A percentile compares a stretch with the other conserved stretches of the same genome.
Conservation (phyloP, 2,888 invertebrate genomes). For the Coecobrya sp. region DNA sequence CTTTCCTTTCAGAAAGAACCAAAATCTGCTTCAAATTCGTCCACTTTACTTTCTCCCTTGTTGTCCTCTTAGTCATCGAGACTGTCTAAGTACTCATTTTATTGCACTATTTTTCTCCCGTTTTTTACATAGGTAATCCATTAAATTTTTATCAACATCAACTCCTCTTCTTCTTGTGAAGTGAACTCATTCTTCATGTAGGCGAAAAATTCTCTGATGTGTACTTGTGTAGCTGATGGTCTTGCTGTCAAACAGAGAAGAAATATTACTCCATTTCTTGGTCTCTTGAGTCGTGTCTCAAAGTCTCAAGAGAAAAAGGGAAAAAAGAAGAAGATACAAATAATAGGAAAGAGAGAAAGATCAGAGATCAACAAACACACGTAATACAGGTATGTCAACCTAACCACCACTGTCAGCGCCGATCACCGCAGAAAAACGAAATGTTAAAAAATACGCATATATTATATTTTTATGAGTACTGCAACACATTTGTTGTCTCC, state of each 20-base stretch:
- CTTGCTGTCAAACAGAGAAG: neutral
- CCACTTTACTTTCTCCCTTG: neutral
- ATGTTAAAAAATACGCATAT: neutral
- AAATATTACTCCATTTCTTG: conserved; percentile 17
- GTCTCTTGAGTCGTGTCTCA: neutral
- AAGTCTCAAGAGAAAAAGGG: too few species aligned
- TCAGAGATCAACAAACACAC: neutral
- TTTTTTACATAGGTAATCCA: neutral
- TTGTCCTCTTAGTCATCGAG: neutral
- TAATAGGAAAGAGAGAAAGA: neutral
- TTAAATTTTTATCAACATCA: neutral
- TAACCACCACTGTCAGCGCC: neutral
- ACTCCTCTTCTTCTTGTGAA: neutral
- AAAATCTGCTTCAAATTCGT: neutral
- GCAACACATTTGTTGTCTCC: neutral
- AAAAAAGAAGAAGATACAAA: neutral
- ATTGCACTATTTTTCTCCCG: neutral
- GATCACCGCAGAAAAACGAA: neutral
- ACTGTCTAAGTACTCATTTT: neutral
- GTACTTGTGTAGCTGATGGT: neutral
- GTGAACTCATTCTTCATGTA: neutral
- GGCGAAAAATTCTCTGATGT: neutral
- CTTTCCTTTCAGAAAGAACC: too few species aligned
- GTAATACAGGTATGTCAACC: neutral
- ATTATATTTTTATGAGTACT: conserved; percentile 10